Conservation (phyloP, 2,888 invertebrate species). For the Unio delphinus region DNA sequence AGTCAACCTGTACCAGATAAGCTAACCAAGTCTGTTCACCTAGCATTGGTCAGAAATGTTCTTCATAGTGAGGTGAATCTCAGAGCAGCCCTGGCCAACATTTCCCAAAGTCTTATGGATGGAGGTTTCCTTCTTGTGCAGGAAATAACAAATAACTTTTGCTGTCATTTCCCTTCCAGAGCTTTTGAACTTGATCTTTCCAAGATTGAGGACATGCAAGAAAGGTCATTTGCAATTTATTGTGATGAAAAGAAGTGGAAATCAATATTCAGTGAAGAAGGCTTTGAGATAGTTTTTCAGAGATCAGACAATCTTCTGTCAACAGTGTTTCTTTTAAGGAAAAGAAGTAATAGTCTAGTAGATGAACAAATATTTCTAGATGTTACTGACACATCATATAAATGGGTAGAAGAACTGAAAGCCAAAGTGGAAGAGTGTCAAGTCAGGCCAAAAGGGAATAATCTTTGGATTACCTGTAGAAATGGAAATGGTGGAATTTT, state of each 20-base stretch:
- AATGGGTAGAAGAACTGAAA: conserved; percentile 88
- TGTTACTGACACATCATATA: conserved; percentile 44
- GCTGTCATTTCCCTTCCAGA: conserved; percentile 49
- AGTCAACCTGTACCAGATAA: conserved; percentile 71
- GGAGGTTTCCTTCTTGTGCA: conserved; percentile 73
- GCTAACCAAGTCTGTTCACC: conserved; percentile 46
- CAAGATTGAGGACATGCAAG: conserved; percentile 19
- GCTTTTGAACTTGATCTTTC: conserved; percentile 31
- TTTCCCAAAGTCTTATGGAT: conserved; percentile 76
- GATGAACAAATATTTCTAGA: conserved; percentile 30
- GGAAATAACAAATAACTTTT: conserved; percentile 70
- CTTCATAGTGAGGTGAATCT: conserved; percentile 52
- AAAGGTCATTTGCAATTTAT: conserved; percentile 43
- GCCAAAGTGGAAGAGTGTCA: conserved; percentile 80
- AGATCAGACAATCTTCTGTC: conserved; percentile 78
- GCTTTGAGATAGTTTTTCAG: conserved; percentile 76
- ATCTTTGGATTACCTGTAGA: conserved; percentile 78
- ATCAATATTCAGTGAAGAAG: conserved; percentile 58
- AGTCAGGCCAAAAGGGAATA: conserved; percentile 72
- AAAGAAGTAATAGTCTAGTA: conserved; percentile 45
- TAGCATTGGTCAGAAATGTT: conserved; percentile 61
- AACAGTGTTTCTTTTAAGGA: conserved; percentile 78
- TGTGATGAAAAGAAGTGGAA: conserved; percentile 50
- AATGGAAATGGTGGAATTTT: conserved; percentile 83
- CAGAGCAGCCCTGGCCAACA: conserved; percentile 38